Percentiles rank a stretch among this genome's conserved stretches.
These are phyloP conservation scores for Zelleria hepariella DNA, from an alignment of 2,888 invertebrate genomes.

Conservation along the genomic window DNA sequence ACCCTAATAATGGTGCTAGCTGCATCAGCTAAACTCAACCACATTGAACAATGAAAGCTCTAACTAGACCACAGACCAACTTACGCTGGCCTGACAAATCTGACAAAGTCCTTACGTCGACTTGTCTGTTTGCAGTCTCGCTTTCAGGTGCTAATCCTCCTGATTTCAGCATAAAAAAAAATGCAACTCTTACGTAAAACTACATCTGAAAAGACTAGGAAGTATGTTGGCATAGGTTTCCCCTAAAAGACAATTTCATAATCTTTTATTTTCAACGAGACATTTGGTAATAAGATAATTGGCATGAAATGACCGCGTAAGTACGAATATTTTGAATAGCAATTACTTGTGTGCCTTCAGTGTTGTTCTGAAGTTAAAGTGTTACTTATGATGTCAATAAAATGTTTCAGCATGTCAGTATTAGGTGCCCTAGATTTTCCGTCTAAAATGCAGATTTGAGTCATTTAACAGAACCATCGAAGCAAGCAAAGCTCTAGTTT, in stretches of 20 bases:
- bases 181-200: not conserved
- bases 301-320: not conserved
- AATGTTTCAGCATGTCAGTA: not conserved
- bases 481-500: too few relatives aligned
- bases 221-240: not conserved
- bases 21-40: slow-evolving; percentile 4
- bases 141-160: not conserved
- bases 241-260: not conserved
- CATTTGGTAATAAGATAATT: not conserved
- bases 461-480: too few relatives aligned
- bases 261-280: not conserved
- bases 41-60: too few relatives aligned
- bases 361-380: not conserved
- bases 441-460: too few relatives aligned
- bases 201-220: not conserved
- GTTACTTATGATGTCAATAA: not conserved
- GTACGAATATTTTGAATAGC: not conserved
- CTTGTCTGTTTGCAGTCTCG: not conserved
- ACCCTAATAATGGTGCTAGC: not conserved
- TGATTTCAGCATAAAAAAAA: not conserved
- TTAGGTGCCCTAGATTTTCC: not conserved
- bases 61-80: slow-evolving; percentile 5
- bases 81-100: not conserved
- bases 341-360: not conserved
- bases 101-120: not conserved